phyloP scores from a whole-genome alignment of 2,113 vertebrate species.

The Hyperoodon ampullatus region DNA sequence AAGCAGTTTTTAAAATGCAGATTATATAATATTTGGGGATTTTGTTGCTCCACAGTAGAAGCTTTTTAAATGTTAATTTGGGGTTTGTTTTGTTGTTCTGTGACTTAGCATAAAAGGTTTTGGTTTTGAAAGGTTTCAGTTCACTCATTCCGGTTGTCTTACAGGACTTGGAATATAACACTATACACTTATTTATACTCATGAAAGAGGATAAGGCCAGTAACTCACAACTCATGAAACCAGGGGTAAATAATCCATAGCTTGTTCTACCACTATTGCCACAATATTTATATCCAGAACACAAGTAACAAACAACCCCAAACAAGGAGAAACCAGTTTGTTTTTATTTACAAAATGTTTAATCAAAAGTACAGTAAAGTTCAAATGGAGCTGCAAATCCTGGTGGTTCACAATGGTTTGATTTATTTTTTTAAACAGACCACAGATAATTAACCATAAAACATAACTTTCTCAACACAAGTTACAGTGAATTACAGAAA shows the following conservation, averaged over 20 bases:
- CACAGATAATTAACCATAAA: slow-evolving; percentile 87
- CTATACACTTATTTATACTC: slow-evolving; percentile 79
- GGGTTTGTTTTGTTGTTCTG: slow-evolving; percentile 66
- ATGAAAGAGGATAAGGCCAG: slow-evolving; percentile 74
- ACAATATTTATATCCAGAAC: slow-evolving; percentile 77
- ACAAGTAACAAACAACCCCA: slow-evolving; percentile 76
- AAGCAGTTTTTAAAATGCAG: slow-evolving; percentile 57
- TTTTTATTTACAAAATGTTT: slow-evolving; percentile 85
- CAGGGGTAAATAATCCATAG: slow-evolving; percentile 74
- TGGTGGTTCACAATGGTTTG: slow-evolving; percentile 84
- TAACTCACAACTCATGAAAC: slow-evolving; percentile 80
- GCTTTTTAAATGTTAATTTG: slow-evolving; percentile 73
- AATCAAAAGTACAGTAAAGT: slow-evolving; percentile 84
- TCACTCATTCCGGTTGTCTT: slow-evolving; percentile 75
- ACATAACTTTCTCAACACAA: slow-evolving; percentile 82
- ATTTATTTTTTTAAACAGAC: slow-evolving; percentile 86
- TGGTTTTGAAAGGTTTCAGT: slow-evolving; percentile 69
- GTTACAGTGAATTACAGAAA: slow-evolving; percentile 80
- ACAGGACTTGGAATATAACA: slow-evolving; percentile 73
- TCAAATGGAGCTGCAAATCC: slow-evolving; percentile 85
- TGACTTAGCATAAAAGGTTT: slow-evolving; percentile 69
- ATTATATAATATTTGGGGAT: slow-evolving; percentile 60
- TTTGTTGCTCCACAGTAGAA: slow-evolving; percentile 53
- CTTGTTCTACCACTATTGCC: slow-evolving; percentile 69
- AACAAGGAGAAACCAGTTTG: slow-evolving; percentile 64